phyloP scores from a whole-genome alignment of 2,797 vertebrate species.

The Acipenser transmontanus region DNA sequence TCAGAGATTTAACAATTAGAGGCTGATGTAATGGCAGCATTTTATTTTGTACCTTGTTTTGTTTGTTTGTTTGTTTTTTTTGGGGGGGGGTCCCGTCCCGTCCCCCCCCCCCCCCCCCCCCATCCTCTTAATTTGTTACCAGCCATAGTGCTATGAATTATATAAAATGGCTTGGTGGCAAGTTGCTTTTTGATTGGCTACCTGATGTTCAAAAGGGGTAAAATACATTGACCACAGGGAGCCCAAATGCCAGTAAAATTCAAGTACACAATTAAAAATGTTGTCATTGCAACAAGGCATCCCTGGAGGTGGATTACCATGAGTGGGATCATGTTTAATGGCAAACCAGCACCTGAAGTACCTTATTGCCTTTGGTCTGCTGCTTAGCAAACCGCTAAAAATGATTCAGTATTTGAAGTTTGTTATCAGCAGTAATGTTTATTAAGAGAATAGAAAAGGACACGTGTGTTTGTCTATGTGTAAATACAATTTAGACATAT shows the following conservation, averaged over 20 bases:
- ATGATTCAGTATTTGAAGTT: too few relatives aligned
- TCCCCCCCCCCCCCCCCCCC: background rate
- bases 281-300: too few relatives aligned
- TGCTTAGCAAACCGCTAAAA: too few relatives aligned
- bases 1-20: conserved; percentile 28
- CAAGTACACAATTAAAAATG: too few relatives aligned
- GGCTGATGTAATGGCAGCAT: conserved; percentile 25
- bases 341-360: too few relatives aligned
- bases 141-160: background rate
- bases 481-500: background rate
- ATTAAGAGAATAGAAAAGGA: too few relatives aligned
- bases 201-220: background rate
- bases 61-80: background rate
- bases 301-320: too few relatives aligned
- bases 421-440: too few relatives aligned
- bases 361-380: too few relatives aligned
- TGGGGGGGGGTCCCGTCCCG: background rate
- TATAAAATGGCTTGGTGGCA: background rate
- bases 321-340: too few relatives aligned
- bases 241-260: too few relatives aligned
- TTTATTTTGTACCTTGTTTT: background rate
- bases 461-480: background rate
- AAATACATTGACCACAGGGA: background rate
- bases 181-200: background rate
- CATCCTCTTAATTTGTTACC: background rate